A percentile compares a stretch with the other conserved stretches of the same genome.
Evolutionary conservation across 2,888 invertebrate genomes (phyloP).

Genomic region (Drosophila prostipennis): DNA sequence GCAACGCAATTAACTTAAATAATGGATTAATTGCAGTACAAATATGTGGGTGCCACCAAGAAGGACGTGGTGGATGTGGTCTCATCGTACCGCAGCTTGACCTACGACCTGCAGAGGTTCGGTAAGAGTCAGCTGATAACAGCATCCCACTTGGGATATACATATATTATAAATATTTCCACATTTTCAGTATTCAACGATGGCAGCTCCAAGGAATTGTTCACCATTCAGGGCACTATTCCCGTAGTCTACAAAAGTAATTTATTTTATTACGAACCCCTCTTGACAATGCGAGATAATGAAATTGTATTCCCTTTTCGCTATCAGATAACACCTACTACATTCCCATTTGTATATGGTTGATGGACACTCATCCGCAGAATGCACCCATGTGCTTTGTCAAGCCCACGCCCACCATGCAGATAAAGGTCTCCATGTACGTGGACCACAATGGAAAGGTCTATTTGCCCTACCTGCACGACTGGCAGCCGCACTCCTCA

Average conservation of each 20-base stretch:
- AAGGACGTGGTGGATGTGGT: conserved; percentile 89
- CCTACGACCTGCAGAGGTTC: conserved; percentile 88
- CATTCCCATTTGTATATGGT: conserved; percentile 98
- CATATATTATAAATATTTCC: no score
- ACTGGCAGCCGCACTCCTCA: conserved; percentile 93
- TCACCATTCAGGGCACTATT: conserved; percentile 95
- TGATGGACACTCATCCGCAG: conserved; percentile 98
- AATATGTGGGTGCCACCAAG: conserved; percentile 88
- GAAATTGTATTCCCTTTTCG: background rate
- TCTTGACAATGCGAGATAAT: background rate
- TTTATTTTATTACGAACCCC: conserved; percentile 78
- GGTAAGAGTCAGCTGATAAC: conserved; percentile 85
- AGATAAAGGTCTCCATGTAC: conserved; percentile 96
- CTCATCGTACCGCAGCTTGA: conserved; percentile 87
- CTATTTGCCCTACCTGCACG: conserved; percentile 97
- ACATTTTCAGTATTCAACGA: conserved; percentile 91
- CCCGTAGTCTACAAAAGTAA: conserved; percentile 95
- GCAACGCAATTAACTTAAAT: conserved; percentile 39
- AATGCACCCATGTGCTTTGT: conserved; percentile 98
- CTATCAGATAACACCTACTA: conserved; percentile 91
- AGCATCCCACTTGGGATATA: background rate
- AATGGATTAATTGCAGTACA: conserved; percentile 86
- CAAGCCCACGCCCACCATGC: conserved; percentile 97
- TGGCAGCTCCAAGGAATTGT: conserved; percentile 91
- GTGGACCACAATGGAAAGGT: conserved; percentile 98